These are phyloP conservation scores for Zootoca vivipara DNA, from an alignment of 2,113 vertebrate species.

Conservation along the genomic window DNA sequence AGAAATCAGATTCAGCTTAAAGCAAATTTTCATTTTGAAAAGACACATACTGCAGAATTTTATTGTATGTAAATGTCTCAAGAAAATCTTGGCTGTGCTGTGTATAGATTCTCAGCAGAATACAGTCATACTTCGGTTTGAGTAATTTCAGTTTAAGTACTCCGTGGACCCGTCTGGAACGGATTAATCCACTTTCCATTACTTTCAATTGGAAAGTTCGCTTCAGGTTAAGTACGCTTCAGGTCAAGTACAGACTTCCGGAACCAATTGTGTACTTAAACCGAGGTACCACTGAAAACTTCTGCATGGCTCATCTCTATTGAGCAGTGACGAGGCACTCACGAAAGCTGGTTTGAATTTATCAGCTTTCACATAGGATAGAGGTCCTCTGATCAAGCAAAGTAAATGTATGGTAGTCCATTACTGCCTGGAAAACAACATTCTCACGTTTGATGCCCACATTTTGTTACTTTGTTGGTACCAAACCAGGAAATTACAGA, in stretches of 20 bases:
- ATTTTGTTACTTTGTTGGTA: not conserved
- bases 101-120: not conserved
- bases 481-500: constrained; percentile 29
- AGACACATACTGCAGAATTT: not conserved
- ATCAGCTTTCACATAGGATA: not conserved
- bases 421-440: constrained; percentile 2
- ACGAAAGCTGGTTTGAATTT: not conserved
- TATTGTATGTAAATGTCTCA: not conserved
- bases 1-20: not conserved
- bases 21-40: not conserved
- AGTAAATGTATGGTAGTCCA: not conserved
- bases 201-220: too few species aligned
- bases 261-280: too few species aligned
- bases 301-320: not conserved
- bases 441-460: not conserved
- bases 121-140: too few species aligned
- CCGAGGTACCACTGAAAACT: too few species aligned
- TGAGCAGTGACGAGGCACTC: not conserved
- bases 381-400: not conserved
- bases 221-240: too few species aligned
- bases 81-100: not conserved
- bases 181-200: too few species aligned
- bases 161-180: too few species aligned
- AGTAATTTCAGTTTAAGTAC: too few species aligned
- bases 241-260: too few species aligned